Conservation (phyloP, 2,113 vertebrate genomes). For the Vireo altiloquus region DNA sequence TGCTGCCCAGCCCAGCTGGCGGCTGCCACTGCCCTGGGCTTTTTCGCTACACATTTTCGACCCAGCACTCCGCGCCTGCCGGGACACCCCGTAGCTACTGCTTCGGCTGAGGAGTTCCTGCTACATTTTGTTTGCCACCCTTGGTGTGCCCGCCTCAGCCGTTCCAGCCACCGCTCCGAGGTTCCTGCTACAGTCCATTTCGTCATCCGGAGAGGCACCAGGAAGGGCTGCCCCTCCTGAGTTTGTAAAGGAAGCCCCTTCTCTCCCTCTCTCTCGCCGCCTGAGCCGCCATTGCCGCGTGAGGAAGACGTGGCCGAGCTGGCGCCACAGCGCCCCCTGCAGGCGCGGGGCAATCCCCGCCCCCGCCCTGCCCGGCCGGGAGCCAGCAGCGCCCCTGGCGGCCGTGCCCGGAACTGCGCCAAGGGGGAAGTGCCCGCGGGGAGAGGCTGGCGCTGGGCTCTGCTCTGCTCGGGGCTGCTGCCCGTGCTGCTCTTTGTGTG, state of each 20-base stretch:
- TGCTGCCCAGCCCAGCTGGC: neutral
- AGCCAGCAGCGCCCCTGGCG: neutral
- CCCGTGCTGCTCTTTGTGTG: neutral
- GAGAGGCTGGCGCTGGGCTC: neutral
- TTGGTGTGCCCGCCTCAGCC: neutral
- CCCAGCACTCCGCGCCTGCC: fast-evolving
- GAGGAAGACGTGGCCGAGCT: neutral
- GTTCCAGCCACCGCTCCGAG: neutral
- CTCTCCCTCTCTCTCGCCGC: no score
- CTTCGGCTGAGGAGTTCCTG: neutral
- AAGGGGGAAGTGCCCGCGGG: neutral
- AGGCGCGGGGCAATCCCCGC: neutral
- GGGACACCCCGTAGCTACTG: fast-evolving
- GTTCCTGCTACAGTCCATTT: neutral
- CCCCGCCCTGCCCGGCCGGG: neutral
- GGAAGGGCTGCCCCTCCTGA: fast-evolving
- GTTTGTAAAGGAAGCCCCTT: neutral
- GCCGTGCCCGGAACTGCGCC: neutral
- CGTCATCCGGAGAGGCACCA: fast-evolving
- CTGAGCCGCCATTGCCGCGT: neutral
- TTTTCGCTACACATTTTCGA: neutral
- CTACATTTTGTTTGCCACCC: neutral
- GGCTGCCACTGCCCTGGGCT: fast-evolving
- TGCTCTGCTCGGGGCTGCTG: neutral
- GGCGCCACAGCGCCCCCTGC: neutral